Conservation (phyloP, 2,113 vertebrate species). For the Calonectris borealis region DNA sequence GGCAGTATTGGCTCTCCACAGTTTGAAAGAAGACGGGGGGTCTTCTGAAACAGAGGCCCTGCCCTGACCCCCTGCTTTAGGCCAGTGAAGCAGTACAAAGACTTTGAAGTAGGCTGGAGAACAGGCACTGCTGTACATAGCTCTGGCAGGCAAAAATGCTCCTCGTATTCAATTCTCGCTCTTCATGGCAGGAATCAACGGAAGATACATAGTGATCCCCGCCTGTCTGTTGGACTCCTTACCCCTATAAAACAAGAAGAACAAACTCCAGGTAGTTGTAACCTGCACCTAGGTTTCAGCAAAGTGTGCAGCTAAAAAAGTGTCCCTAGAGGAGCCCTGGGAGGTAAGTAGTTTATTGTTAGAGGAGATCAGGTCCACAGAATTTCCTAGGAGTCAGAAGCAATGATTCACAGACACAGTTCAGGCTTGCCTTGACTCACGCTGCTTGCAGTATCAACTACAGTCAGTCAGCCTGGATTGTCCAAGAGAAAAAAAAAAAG, state of each 20-base stretch:
- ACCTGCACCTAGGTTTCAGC: not conserved
- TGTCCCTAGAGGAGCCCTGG: not conserved
- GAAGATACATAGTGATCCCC: not conserved
- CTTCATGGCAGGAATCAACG: not conserved
- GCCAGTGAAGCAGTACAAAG: not conserved
- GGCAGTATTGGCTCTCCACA: not conserved
- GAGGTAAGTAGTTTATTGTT: not conserved
- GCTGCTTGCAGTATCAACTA: not conserved
- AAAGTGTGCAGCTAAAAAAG: not conserved
- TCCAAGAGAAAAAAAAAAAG: not conserved
- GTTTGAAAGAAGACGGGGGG: not conserved
- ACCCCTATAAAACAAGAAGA: not conserved
- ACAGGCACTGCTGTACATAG: not conserved
- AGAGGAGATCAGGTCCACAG: not conserved
- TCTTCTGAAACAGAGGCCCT: not conserved
- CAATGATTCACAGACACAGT: not conserved
- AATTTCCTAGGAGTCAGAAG: not conserved
- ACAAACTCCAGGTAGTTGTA: not conserved
- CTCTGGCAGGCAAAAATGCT: not conserved
- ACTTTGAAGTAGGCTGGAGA: not conserved
- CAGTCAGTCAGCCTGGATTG: not conserved
- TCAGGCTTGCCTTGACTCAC: not conserved
- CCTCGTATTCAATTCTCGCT: not conserved
- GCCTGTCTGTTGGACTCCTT: not conserved
- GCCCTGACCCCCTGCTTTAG: not conserved